Conservation (phyloP, 2,113 vertebrate genomes). For the Elachura formosa region DNA sequence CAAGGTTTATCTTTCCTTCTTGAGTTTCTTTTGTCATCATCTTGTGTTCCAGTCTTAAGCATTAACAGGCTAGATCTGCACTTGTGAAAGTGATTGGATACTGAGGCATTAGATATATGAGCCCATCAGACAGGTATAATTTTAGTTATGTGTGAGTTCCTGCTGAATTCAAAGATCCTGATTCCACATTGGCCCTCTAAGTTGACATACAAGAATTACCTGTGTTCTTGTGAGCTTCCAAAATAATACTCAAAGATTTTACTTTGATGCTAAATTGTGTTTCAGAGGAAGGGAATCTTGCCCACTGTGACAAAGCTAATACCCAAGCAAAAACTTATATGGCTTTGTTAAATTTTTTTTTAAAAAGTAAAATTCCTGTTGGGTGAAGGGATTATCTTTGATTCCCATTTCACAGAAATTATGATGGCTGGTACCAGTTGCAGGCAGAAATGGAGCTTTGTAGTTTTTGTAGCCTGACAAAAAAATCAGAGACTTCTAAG, state of each 20-base stretch:
- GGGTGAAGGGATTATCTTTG: not conserved
- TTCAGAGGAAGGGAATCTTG: not conserved
- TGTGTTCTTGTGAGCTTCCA: not conserved
- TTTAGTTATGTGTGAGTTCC: not conserved
- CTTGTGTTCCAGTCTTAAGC: not conserved
- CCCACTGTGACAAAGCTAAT: not conserved
- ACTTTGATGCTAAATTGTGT: not conserved
- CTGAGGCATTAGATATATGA: not conserved
- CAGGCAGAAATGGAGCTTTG: not conserved
- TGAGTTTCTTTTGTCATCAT: not conserved
- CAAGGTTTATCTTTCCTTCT: not conserved
- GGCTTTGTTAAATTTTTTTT: not conserved
- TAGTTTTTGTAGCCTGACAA: not conserved
- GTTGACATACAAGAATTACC: not conserved
- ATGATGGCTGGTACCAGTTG: not conserved
- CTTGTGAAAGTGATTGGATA: not conserved
- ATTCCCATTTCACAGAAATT: not conserved
- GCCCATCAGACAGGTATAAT: not conserved
- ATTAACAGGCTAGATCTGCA: not conserved
- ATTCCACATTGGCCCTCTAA: not conserved
- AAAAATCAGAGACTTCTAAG: not conserved
- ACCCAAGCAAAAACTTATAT: slow-evolving; percentile 15
- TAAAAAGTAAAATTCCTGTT: not conserved
- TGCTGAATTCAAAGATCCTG: not conserved
- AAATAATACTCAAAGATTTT: not conserved